Evolutionary conservation across 2,113 vertebrate species (phyloP).

Genomic region (Dipodomys ordii): DNA sequence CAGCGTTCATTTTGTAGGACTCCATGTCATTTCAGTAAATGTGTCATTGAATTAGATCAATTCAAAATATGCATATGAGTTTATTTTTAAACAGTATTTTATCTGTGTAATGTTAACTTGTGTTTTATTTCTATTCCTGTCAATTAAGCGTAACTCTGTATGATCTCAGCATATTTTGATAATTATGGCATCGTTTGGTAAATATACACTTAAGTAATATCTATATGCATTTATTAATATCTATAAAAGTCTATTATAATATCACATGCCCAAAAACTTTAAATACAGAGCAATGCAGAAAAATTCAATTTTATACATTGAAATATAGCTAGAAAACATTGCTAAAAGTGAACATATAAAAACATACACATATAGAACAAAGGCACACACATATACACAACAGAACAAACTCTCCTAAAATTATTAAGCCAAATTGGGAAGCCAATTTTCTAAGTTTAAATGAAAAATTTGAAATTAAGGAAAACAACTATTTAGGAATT

Average conservation of each 20-base stretch:
- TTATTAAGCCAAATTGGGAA: conserved; percentile 20
- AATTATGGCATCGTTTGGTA: conserved; percentile 30
- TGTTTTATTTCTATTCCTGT: background rate
- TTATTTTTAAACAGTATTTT: background rate
- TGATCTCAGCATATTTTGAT: background rate
- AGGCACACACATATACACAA: background rate
- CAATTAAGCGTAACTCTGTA: background rate
- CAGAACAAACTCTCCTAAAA: background rate
- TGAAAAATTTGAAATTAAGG: conserved; percentile 26
- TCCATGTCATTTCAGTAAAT: conserved; percentile 8
- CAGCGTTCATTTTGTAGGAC: conserved; percentile 30
- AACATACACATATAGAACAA: background rate
- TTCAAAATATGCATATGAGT: background rate
- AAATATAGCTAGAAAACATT: background rate
- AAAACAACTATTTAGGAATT: background rate
- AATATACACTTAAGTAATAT: conserved; percentile 7
- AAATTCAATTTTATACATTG: conserved; percentile 21
- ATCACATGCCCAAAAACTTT: background rate
- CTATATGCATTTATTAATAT: background rate
- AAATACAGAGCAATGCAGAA: background rate
- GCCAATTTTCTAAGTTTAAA: background rate
- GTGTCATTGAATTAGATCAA: conserved; percentile 56
- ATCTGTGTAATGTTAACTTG: conserved; percentile 8
- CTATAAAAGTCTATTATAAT: background rate
- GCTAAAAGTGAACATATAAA: background rate